Conservation (phyloP, 2,888 invertebrate species). For the Callyntrura guangdongensis region DNA sequence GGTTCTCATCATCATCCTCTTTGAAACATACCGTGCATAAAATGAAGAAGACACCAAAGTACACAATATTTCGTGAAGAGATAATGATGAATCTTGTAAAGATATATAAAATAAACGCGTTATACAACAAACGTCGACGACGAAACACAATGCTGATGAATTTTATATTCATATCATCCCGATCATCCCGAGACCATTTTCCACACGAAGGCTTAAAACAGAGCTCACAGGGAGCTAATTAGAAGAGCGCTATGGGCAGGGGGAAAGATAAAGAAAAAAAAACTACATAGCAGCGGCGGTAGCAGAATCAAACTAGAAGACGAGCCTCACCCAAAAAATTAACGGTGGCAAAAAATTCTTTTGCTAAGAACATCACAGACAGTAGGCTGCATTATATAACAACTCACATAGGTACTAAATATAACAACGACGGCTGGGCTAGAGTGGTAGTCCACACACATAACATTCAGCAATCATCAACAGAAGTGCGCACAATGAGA, state of each 20-base stretch:
- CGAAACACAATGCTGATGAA: slow-evolving; percentile 59
- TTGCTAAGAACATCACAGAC: slow-evolving; percentile 17
- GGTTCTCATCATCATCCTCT: neutral
- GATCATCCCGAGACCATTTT: slow-evolving; percentile 62
- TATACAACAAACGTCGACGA: neutral
- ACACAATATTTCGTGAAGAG: too few relatives aligned
- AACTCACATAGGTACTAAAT: too few relatives aligned
- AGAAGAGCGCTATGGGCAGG: slow-evolving; percentile 63
- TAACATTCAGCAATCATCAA: slow-evolving; percentile 32
- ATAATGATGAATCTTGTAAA: slow-evolving; percentile 37
- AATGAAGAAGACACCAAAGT: too few relatives aligned
- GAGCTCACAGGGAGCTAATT: slow-evolving; percentile 73
- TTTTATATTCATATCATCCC: slow-evolving; percentile 68
- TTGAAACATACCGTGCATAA: too few relatives aligned
- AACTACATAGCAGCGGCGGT: slow-evolving; percentile 26
- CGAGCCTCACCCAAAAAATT: slow-evolving; percentile 73
- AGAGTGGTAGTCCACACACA: too few relatives aligned
- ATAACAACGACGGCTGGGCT: too few relatives aligned
- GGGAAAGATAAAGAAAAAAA: slow-evolving; percentile 42
- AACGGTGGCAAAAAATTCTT: slow-evolving; percentile 57
- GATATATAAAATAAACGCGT: neutral
- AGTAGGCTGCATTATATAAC: slow-evolving; percentile 7
- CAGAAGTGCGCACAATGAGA: slow-evolving; percentile 10
- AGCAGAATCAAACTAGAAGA: slow-evolving; percentile 29
- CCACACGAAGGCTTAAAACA: slow-evolving; percentile 64